phyloP scores from a whole-genome alignment of 1,140 invertebrate species.

The Coelopa frigida region DNA sequence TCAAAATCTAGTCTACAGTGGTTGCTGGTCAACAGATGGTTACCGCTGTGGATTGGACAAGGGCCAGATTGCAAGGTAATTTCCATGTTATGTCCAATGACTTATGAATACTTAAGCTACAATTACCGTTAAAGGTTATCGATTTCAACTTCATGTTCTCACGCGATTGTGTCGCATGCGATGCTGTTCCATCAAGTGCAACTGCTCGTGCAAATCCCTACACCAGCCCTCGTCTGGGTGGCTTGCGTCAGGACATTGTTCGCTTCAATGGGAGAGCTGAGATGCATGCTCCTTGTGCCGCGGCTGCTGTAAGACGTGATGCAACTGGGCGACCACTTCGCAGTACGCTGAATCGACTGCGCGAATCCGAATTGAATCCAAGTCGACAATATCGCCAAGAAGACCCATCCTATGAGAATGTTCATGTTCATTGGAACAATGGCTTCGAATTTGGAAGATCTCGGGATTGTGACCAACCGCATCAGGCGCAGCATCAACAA shows the following conservation, averaged over 20 bases:
- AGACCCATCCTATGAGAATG: conserved; percentile 42
- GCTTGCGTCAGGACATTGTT: conserved; percentile 35
- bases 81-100: not conserved
- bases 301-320: conserved; percentile 16
- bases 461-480: conserved; percentile 28
- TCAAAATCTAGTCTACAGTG: conserved; percentile 53
- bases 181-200: conserved; percentile 21
- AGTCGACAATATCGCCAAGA: conserved; percentile 20
- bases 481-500: conserved; percentile 11
- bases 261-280: conserved; percentile 32
- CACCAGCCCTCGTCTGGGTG: conserved; percentile 31
- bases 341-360: conserved; percentile 33
- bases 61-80: conserved; percentile 49
- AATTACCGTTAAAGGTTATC: conserved; percentile 44
- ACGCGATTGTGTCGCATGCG: conserved; percentile 40
- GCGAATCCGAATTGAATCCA: conserved; percentile 15
- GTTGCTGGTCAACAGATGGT: conserved; percentile 52
- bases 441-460: conserved; percentile 41
- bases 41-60: conserved; percentile 53
- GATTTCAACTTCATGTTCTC: conserved; percentile 49
- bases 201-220: conserved; percentile 38
- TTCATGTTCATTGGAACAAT: conserved; percentile 43
- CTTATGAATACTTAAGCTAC: not conserved
- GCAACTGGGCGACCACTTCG: conserved; percentile 24
- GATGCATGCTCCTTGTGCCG: conserved; percentile 12